Percentiles rank a stretch among this genome's conserved stretches.
Conservation (phyloP, 2,797 vertebrate genomes). For the Pseudochromis fuscus region DNA sequence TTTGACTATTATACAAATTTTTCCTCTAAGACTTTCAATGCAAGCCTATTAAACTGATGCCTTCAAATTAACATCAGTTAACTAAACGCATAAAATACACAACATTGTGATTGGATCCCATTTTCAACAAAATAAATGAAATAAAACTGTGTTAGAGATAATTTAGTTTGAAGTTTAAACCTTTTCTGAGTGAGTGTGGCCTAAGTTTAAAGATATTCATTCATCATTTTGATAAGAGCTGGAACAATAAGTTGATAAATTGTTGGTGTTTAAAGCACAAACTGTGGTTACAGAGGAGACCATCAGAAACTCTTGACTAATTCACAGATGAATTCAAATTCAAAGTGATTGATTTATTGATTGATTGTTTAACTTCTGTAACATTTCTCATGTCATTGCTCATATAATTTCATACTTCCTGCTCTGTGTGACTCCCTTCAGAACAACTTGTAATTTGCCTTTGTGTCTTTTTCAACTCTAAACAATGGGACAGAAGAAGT, state of each 20-base stretch:
- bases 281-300: no score
- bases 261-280: no score
- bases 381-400: no score
- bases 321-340: neutral
- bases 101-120: neutral
- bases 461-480: constrained; percentile 6
- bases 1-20: no score
- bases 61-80: neutral
- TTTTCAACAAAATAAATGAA: neutral
- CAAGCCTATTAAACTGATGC: neutral
- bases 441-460: constrained; percentile 32
- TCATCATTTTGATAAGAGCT: no score
- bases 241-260: no score
- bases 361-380: no score
- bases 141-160: neutral
- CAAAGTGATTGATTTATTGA: no score
- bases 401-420: neutral
- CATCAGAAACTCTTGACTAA: neutral
- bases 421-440: neutral
- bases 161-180: no score
- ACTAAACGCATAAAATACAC: neutral
- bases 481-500: constrained; percentile 28
- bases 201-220: neutral
- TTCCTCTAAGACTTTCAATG: neutral
- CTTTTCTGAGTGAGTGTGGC: no score